These are phyloP conservation scores for Platyrinchus mystaceus DNA, from an alignment of 2,797 vertebrate species.

Conservation along the genomic window DNA sequence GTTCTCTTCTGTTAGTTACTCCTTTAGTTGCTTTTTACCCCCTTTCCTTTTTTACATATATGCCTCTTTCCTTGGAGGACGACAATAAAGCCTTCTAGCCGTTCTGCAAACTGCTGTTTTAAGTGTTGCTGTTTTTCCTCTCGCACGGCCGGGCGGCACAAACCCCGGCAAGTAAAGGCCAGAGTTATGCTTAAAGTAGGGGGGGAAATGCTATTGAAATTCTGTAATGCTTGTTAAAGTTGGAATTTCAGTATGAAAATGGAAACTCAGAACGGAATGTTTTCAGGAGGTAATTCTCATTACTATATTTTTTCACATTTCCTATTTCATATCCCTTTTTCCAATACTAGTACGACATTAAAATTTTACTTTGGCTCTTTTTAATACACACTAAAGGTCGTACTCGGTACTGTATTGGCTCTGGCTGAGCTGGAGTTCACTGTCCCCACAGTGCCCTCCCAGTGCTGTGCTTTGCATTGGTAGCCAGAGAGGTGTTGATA, in stretches of 20 bases:
- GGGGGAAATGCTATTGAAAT: not conserved
- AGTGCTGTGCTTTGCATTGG: not conserved
- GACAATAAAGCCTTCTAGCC: too few species aligned
- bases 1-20: too few species aligned
- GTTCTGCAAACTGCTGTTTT: too few species aligned
- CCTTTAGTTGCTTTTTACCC: too few species aligned
- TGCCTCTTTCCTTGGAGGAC: too few species aligned
- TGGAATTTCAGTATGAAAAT: conserved; percentile 26
- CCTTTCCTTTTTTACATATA: too few species aligned
- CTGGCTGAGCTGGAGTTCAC: not conserved
- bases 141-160: too few species aligned
- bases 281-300: conserved; percentile 9
- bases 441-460: not conserved
- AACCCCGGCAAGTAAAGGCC: too few species aligned
- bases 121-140: too few species aligned
- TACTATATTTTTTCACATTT: not conserved
- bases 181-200: not conserved
- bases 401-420: not conserved
- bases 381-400: not conserved
- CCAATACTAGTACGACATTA: not conserved
- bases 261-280: not conserved
- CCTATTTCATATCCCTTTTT: not conserved
- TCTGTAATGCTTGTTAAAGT: not conserved
- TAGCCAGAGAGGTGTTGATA: not conserved
- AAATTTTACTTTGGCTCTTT: not conserved